Percentiles rank a stretch among this genome's conserved stretches.
phyloP scores from a whole-genome alignment of 2,797 vertebrate genomes.

The Platalea minor region DNA sequence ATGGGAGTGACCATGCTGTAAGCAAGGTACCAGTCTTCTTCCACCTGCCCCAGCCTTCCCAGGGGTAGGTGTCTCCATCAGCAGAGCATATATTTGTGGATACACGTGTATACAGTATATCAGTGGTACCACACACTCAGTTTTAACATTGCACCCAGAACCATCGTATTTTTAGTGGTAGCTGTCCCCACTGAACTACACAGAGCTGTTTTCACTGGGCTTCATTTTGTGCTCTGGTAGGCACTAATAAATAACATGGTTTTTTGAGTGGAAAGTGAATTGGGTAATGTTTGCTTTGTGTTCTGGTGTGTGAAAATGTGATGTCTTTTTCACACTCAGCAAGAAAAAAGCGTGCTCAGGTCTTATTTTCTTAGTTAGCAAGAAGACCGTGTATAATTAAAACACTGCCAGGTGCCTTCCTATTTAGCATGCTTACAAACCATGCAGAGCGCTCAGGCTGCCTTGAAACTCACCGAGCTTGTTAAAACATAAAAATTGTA shows the following conservation, averaged over 20 bases:
- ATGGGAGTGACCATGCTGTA: not conserved
- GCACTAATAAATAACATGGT: accelerated
- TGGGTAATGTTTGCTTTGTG: not conserved
- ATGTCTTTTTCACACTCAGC: not conserved
- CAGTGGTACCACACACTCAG: no score
- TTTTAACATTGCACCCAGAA: not conserved
- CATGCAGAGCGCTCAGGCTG: not conserved
- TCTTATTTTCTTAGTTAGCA: not conserved
- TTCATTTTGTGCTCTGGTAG: not conserved
- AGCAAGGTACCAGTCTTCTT: not conserved
- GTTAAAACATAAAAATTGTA: not conserved
- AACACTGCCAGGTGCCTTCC: not conserved
- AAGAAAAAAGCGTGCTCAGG: not conserved
- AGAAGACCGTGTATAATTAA: not conserved
- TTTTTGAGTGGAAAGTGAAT: not conserved
- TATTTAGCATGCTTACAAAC: not conserved
- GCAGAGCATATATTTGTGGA: not conserved
- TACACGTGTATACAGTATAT: accelerated
- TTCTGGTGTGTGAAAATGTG: not conserved
- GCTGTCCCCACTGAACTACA: accelerated
- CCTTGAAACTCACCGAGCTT: not conserved
- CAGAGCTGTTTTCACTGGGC: not conserved
- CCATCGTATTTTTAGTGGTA: accelerated
- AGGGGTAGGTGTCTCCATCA: accelerated
- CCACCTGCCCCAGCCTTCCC: not conserved